Evolutionary conservation across 2,113 vertebrate genomes (phyloP).

Genomic region (Porphyrio hochstetteri): DNA sequence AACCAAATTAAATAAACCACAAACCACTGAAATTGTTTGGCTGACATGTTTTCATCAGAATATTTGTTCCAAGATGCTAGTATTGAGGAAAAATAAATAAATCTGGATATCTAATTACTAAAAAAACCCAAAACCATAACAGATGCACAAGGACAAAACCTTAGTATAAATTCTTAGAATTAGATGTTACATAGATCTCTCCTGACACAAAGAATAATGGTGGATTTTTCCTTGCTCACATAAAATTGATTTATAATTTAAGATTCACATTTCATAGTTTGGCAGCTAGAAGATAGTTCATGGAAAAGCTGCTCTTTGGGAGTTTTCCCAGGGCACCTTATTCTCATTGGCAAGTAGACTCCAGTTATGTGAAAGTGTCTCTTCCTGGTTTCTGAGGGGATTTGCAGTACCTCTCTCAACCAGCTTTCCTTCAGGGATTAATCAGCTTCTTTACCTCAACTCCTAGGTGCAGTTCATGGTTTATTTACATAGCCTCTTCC

Average conservation of each 20-base stretch:
- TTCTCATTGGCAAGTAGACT: neutral
- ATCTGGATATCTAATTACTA: neutral
- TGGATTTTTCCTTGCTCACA: neutral
- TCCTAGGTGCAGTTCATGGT: neutral
- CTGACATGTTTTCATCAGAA: neutral
- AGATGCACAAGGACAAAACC: neutral
- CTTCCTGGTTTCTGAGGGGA: neutral
- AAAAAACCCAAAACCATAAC: neutral
- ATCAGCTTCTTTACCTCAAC: neutral
- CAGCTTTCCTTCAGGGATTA: neutral
- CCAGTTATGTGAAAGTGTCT: neutral
- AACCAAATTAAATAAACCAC: neutral
- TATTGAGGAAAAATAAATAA: neutral
- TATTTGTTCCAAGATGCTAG: neutral
- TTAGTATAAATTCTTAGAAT: neutral
- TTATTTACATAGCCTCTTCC: neutral
- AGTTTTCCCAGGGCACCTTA: neutral
- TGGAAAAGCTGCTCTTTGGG: neutral
- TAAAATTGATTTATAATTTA: conserved; percentile 20
- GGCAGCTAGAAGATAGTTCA: neutral
- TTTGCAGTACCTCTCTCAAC: neutral
- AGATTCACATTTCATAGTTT: neutral
- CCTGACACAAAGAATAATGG: conserved; percentile 8
- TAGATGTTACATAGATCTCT: neutral
- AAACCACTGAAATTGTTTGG: neutral